Base-by-base conservation (phyloP, 35 echinoderm and acorn worm species). In the Chiridota heheva region DNA sequence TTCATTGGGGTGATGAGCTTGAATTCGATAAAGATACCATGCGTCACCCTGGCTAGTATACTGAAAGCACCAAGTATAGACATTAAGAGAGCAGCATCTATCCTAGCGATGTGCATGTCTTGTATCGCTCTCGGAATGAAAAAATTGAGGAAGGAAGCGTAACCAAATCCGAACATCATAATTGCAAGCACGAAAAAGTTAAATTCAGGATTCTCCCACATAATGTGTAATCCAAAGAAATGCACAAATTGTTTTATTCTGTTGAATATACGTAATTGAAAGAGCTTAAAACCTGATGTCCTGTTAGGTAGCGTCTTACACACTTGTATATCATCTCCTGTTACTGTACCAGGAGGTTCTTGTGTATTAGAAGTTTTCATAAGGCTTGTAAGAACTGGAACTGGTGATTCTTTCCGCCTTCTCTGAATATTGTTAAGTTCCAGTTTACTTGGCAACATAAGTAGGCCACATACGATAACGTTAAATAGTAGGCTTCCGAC, bases 111-210 rank as follows among this genome's bases (percentile, higher is more conserved):
- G 5, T 28, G n/a, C 3, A 78, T 6, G 6, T 78, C 75, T 61
- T 78, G 75, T 26, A 78, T 78, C 29, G 75, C 75, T 40, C 75
- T 49, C 2, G 75, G 75, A 26, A 78, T 78, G 29, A 78, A 78
- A 42, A 60, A 78, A 34, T 16, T 43, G 5, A 78, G 20, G 34
- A 49, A 78, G 1, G 75, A 78, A 1, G 75, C 53, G 17, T 78
- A 78, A 29, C 75, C 75, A 20, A 78, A 78, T 2, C 75, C 75
- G 33, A 78, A 78, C 75, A 78, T 78, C 75, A 78, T 78, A 49
- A 78, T 57, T 1, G 75, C 53, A 37, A 78, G 26, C 34, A 58
- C 49, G 8, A 78, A 78, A 43, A 31, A 78, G 1, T 29, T 7
- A 34, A 78, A 78, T 34, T 78, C 62, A 40, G 75, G 75, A 42